A percentile compares a stretch with the other conserved stretches of the same genome.
Evolutionary conservation across 1,140 invertebrate species (phyloP).

Genomic region (Drosophila bipectinata): DNA sequence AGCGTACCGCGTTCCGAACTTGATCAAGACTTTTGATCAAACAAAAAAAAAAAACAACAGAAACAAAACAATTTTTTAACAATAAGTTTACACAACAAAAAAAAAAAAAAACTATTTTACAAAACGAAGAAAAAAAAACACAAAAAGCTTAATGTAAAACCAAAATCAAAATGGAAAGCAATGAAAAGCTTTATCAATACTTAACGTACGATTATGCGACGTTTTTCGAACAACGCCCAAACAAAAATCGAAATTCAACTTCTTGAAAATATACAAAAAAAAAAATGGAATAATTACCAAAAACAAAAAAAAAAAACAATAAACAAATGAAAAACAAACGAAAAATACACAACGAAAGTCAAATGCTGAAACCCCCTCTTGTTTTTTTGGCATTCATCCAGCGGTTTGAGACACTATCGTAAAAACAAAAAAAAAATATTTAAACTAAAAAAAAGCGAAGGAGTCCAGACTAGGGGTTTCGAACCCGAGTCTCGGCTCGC

Average conservation of each 20-base stretch:
- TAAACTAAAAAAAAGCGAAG: not conserved
- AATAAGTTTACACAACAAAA: constrained; percentile 43
- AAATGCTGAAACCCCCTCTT: constrained; percentile 79
- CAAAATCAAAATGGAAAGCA: constrained; percentile 53
- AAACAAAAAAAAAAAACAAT: constrained; percentile 74
- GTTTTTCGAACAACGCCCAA: constrained; percentile 86
- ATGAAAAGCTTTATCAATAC: constrained; percentile 60
- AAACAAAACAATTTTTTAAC: constrained; percentile 44
- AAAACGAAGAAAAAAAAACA: constrained; percentile 32
- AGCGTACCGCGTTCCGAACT: constrained; percentile 49
- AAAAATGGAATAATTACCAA: constrained; percentile 82
- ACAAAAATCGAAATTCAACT: constrained; percentile 98
- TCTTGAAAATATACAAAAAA: constrained; percentile 87
- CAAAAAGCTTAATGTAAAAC: constrained; percentile 49
- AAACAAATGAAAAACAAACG: constrained; percentile 53
- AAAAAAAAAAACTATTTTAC: constrained; percentile 31
- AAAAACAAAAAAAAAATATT: constrained; percentile 4
- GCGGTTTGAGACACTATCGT: constrained; percentile 45
- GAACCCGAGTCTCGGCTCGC: not conserved
- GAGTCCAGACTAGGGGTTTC: not conserved
- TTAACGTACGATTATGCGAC: constrained; percentile 78
- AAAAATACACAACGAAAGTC: constrained; percentile 78
- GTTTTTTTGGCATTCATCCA: constrained; percentile 68
- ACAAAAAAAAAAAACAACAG: constrained; percentile 43
- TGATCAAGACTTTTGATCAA: constrained; percentile 47